Evolutionary conservation across 1,140 invertebrate species (phyloP), one percentile per base, ranked within the genome.

Genomic region (Agraylea sexmaculata): DNA sequence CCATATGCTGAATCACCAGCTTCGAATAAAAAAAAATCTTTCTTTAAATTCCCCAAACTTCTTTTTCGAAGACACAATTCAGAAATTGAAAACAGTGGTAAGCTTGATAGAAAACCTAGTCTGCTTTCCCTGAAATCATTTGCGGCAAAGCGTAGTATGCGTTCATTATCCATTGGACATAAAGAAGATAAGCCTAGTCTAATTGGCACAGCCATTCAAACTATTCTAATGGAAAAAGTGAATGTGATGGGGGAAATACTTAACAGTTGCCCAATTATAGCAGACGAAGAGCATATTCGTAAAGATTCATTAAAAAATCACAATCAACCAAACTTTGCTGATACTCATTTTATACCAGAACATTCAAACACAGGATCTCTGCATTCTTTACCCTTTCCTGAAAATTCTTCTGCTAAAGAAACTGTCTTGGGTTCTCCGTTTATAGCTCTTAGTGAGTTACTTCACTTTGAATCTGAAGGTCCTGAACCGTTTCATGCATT

Each of bases 211-310:
- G 66, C 68, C 13, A 66, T 69, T 55, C 60, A 69, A 47, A 69
- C 66, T 21, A 68, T 69, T 25, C 51, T 69, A 11, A 57, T 70
- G 28, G 67, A 69, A 36, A 66, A 60, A 53, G 61, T 67, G 3
- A 50, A 52, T 20, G 48, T 53, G 1, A 45, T 56, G 45, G 52
- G 47, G 11, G 47, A 49, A 43, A 49, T 49, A 6, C 43, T 49
- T 8, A 40, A 12, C 23, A 25, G 41, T 22, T 25, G 39, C 25
- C 47, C 47, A 11, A 49, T 49, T 13, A 25, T 49, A 4, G 47
- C 40, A n/a, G 47, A 49, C 29, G 37, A 49, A 32, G 13, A 43
- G 41, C 47, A 49, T 37, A 13, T 49, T 17, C 23, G 31, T 3
- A 44, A 28, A 21, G 5, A 16, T 7, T 16, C 13, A 29, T 42